Conservation (phyloP, 2,797 vertebrate species). For the Melanotaenia maccullochi region DNA sequence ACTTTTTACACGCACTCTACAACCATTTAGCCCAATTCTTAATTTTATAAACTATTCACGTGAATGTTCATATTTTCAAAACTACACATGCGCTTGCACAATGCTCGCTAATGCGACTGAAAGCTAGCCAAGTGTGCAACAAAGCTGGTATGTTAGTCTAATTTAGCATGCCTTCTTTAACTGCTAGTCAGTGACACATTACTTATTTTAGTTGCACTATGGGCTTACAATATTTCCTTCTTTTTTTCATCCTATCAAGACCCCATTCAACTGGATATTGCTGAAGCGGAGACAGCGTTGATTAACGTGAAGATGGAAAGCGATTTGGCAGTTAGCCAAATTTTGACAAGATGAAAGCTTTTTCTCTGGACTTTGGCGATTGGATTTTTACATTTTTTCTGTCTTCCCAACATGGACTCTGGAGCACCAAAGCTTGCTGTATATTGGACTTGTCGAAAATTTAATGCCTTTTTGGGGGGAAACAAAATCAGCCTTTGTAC, state of each 20-base stretch:
- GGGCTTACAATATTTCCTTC: conserved; percentile 91
- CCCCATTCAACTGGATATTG: conserved; percentile 87
- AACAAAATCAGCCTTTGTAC: conserved; percentile 66
- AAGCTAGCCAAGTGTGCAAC: conserved; percentile 42
- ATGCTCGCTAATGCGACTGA: conserved; percentile 39
- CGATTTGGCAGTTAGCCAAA: conserved; percentile 74
- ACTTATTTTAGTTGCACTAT: conserved; percentile 69
- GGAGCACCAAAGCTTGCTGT: conserved; percentile 44
- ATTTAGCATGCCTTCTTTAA: conserved; percentile 34
- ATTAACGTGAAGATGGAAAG: conserved; percentile 92
- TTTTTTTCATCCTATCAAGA: conserved; percentile 93
- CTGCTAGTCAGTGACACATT: conserved; percentile 53
- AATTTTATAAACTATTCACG: background rate
- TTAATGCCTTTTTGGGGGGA: conserved; percentile 31
- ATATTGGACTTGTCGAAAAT: conserved; percentile 56
- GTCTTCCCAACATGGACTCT: conserved; percentile 53
- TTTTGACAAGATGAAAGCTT: conserved; percentile 66
- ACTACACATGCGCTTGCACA: background rate
- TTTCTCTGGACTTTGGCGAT: conserved; percentile 60
- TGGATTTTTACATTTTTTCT: conserved; percentile 53
- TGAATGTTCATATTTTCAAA: background rate
- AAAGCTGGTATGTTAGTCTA: conserved; percentile 13
- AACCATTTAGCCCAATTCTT: background rate
- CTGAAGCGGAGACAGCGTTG: conserved; percentile 89
- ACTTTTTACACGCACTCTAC: background rate